Conservation (phyloP, 1,140 invertebrate genomes). For the Drosophila ananassae region DNA sequence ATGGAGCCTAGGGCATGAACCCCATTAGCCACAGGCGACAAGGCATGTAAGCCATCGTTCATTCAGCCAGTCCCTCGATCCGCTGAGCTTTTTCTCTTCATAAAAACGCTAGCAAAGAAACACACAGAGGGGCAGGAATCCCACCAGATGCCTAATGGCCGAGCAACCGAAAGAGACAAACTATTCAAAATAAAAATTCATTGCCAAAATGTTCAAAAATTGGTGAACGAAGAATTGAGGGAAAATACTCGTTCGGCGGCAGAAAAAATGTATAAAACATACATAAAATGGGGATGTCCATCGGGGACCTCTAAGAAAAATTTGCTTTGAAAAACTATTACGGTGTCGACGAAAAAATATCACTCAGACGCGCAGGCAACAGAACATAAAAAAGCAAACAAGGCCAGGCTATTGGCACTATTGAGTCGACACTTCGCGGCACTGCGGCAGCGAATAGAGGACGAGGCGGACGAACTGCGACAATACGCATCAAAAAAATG, state of each 20-base stretch:
- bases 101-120: constrained; percentile 70
- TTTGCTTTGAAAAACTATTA: constrained; percentile 68
- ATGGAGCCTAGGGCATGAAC: constrained; percentile 45
- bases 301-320: constrained; percentile 68
- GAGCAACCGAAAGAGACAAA: constrained; percentile 15
- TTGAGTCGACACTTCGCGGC: too few relatives aligned
- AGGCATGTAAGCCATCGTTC: constrained; percentile 39
- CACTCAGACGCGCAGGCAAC: constrained; percentile 52
- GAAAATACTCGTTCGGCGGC: constrained; percentile 26
- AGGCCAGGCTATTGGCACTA: neutral
- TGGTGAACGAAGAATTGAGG: constrained; percentile 57
- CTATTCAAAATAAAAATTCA: constrained; percentile 56
- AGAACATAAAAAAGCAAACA: constrained; percentile 9
- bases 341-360: constrained; percentile 45
- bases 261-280: constrained; percentile 9
- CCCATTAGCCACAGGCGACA: constrained; percentile 68
- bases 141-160: neutral
- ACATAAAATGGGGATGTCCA: neutral
- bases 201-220: constrained; percentile 70
- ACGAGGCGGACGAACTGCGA: too few relatives aligned
- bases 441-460: too few relatives aligned
- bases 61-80: constrained; percentile 47
- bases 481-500: too few relatives aligned
- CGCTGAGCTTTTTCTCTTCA: constrained; percentile 80
- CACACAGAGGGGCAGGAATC: neutral